phyloP scores from a whole-genome alignment of 1,140 invertebrate genomes.

The Drosophila sulfurigaster region DNA sequence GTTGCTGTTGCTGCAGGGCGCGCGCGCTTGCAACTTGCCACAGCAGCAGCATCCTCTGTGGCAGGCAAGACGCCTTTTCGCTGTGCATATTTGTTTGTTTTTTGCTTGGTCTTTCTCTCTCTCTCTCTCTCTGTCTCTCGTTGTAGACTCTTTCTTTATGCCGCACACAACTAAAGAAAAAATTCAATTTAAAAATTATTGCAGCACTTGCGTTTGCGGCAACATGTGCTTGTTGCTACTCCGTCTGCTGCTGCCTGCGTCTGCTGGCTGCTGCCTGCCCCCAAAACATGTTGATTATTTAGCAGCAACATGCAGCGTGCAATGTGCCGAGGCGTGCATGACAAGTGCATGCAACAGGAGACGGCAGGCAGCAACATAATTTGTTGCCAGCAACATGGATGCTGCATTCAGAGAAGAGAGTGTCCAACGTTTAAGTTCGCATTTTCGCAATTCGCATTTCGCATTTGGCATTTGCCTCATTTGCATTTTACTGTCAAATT shows the following conservation, averaged over 20 bases:
- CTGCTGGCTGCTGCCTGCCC: constrained; percentile 18
- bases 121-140: constrained; percentile 23
- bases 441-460: constrained; percentile 48
- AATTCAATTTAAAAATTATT: constrained; percentile 84
- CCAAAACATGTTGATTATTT: constrained; percentile 78
- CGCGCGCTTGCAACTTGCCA: constrained; percentile 29
- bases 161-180: constrained; percentile 44
- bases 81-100: constrained; percentile 65
- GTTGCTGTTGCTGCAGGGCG: constrained; percentile 79
- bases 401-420: constrained; percentile 1
- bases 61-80: constrained; percentile 31
- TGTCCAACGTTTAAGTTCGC: constrained; percentile 58
- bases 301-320: constrained; percentile 48
- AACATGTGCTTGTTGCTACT: constrained; percentile 61
- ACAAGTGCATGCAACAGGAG: constrained; percentile 24
- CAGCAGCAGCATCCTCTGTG: constrained; percentile 25
- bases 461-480: constrained; percentile 79
- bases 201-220: constrained; percentile 75
- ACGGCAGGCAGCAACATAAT: constrained; percentile 62
- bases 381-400: constrained; percentile 74
- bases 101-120: background rate
- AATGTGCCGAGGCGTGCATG: constrained; percentile 35
- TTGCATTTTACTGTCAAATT: constrained; percentile 84
- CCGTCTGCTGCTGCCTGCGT: background rate
- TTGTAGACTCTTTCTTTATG: constrained; percentile 36